These are phyloP conservation scores for Salvator merianae DNA, from an alignment of 2,113 vertebrate species.

Conservation along the genomic window DNA sequence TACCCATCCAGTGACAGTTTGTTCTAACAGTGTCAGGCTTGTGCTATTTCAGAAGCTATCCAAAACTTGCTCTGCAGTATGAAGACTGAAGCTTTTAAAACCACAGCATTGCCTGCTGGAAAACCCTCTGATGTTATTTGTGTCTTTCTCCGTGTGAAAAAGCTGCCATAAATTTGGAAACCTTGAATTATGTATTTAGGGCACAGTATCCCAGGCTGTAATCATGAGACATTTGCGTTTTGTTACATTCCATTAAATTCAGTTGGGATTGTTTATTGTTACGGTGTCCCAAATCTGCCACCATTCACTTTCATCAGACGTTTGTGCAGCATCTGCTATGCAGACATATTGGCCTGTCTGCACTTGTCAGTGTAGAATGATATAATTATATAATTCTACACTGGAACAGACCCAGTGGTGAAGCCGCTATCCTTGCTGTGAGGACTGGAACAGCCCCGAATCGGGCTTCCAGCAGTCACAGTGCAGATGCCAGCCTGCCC, in stretches of 20 bases:
- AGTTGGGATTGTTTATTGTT: not conserved
- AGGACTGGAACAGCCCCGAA: too few relatives aligned
- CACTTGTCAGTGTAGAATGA: too few relatives aligned
- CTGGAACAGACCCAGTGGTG: too few relatives aligned
- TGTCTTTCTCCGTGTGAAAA: not conserved
- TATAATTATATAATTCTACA: too few relatives aligned
- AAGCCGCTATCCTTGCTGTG: too few relatives aligned
- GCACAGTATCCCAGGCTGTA: constrained; percentile 7
- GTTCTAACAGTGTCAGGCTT: constrained; percentile 34
- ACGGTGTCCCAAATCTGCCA: not conserved
- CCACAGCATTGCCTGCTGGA: constrained; percentile 4
- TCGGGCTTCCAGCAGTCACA: too few relatives aligned
- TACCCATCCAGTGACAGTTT: not conserved
- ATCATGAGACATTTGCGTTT: not conserved
- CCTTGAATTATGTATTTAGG: constrained; percentile 23
- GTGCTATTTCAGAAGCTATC: constrained; percentile 4
- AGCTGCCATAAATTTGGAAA: not conserved
- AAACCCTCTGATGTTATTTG: constrained; percentile 1
- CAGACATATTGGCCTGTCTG: too few relatives aligned
- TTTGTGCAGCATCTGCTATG: constrained; percentile 15
- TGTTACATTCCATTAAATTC: not conserved
- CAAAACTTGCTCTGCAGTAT: constrained; percentile 27
- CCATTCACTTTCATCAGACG: not conserved
- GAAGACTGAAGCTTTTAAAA: constrained; percentile 35
- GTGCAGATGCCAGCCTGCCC: too few relatives aligned